Percentiles rank a stretch among this genome's conserved stretches.
phyloP scores from a whole-genome alignment of 2,888 invertebrate genomes.

The Monoplex corrugatus region DNA sequence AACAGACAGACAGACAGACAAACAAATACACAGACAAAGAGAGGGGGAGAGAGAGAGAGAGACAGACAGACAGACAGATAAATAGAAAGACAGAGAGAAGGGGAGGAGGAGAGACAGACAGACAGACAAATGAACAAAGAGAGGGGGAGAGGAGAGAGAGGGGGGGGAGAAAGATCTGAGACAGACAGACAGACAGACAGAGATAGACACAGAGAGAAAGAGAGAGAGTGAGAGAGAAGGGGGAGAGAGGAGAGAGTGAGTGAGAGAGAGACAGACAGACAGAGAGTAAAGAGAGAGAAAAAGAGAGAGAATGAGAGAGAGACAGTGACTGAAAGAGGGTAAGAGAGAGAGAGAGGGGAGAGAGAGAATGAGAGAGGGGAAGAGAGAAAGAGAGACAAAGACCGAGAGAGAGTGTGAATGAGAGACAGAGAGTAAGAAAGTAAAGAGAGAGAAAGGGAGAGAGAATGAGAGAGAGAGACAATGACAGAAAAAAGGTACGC shows the following conservation, averaged over 20 bases:
- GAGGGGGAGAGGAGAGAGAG: neutral
- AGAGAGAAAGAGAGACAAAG: neutral
- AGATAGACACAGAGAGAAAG: too few relatives aligned
- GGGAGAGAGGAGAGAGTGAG: too few relatives aligned
- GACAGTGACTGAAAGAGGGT: neutral
- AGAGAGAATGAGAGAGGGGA: neutral
- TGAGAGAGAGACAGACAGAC: too few relatives aligned
- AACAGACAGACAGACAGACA: neutral
- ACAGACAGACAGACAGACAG: too few relatives aligned
- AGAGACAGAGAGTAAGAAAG: neutral
- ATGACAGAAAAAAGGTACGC: neutral
- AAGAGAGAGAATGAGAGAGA: neutral
- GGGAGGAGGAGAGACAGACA: neutral
- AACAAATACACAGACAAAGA: neutral
- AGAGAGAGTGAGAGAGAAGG: too few relatives aligned
- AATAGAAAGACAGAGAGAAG: neutral
- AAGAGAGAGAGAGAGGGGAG: neutral
- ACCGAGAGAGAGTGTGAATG: neutral
- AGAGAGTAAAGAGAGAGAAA: too few relatives aligned
- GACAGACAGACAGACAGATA: neutral
- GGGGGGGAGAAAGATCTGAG: neutral
- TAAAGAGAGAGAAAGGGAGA: neutral
- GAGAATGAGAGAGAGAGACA: neutral
- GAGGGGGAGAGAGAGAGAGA: neutral
- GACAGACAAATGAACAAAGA: neutral